A percentile compares a stretch with the other conserved stretches of the same genome.
Conservation (phyloP, 2,888 invertebrate genomes). For the Plagodis dolabraria region DNA sequence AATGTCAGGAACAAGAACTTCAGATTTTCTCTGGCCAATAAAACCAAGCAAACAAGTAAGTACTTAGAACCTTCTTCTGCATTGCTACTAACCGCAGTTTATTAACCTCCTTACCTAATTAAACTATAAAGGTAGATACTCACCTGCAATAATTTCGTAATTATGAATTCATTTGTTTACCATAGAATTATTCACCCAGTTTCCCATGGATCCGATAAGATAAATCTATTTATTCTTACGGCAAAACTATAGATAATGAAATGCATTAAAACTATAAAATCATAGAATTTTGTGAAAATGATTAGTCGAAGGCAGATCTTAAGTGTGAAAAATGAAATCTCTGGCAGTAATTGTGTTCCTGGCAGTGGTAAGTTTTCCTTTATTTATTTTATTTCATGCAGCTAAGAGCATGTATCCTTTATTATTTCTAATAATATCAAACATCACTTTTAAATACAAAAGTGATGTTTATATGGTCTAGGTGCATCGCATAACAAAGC, state of each 20-base stretch:
- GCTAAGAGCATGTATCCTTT: no score
- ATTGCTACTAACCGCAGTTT: neutral
- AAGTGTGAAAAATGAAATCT: conserved; percentile 52
- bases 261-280: conserved; percentile 61
- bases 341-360: conserved; percentile 43
- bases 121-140: neutral
- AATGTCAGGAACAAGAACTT: no score
- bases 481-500: no score
- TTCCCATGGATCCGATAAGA: conserved; percentile 58
- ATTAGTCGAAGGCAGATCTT: conserved; percentile 30
- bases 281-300: conserved; percentile 37
- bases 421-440: no score
- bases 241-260: conserved; percentile 45
- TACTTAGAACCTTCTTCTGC: no score
- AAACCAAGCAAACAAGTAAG: no score
- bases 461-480: no score
- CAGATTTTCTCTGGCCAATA: no score
- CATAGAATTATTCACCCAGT: conserved; percentile 39
- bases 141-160: conserved; percentile 23
- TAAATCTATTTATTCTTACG: conserved; percentile 51
- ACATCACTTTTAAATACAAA: no score
- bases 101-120: conserved; percentile 4
- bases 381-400: no score
- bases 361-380: conserved; percentile 46
- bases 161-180: conserved; percentile 31